Evolutionary conservation across 2,797 vertebrate genomes (phyloP).

Genomic region (Tangara arthus): DNA sequence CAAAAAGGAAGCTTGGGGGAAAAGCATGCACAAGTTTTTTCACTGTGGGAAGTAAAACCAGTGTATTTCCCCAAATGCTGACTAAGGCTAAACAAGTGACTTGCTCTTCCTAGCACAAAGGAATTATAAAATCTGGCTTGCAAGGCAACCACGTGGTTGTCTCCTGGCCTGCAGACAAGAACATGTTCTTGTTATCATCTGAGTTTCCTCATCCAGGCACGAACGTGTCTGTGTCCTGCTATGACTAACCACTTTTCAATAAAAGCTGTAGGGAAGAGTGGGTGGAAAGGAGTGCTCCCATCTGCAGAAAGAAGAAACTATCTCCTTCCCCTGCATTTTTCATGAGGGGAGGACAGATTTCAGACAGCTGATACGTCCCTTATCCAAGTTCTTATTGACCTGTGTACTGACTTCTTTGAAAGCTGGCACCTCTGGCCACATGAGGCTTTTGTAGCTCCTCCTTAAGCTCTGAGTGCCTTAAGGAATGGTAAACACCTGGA

Average conservation of each 20-base stretch:
- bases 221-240: neutral
- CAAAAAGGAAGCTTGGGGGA: neutral
- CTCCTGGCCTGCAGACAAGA: conserved; percentile 3
- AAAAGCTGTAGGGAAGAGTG: neutral
- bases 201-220: neutral
- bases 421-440: neutral
- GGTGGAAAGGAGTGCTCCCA: neutral
- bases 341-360: neutral
- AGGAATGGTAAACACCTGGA: neutral
- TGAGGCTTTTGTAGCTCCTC: neutral
- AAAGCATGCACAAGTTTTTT: neutral
- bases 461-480: neutral
- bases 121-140: neutral
- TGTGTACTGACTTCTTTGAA: neutral
- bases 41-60: neutral
- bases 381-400: neutral
- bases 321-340: neutral
- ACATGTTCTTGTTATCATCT: conserved; percentile 4
- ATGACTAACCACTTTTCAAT: conserved; percentile 20
- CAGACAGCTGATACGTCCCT: neutral
- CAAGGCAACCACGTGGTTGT: neutral
- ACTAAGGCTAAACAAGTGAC: neutral
- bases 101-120: neutral
- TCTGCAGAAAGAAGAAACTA: neutral
- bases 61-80: neutral